These are phyloP conservation scores for Siphlonurus alternatus DNA, from an alignment of 2,888 invertebrate species.

Conservation along the genomic window DNA sequence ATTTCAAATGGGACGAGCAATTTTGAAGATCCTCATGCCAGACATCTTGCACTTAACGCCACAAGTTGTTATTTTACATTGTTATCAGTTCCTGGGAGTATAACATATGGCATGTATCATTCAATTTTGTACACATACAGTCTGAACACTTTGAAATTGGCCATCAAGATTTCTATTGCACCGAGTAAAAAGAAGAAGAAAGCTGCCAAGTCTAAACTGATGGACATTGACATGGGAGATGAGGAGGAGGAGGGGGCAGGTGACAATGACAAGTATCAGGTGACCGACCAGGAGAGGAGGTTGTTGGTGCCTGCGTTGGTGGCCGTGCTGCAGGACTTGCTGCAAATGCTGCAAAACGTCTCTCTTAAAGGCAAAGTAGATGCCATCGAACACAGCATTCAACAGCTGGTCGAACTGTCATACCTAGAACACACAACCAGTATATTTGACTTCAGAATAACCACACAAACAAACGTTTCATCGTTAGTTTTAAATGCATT, in stretches of 20 bases:
- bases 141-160: background rate
- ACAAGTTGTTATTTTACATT: background rate
- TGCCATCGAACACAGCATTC: background rate
- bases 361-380: background rate
- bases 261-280: too few relatives aligned
- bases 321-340: background rate
- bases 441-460: background rate
- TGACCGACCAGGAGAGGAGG: background rate
- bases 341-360: background rate
- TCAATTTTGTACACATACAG: background rate
- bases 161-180: background rate
- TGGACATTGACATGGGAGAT: background rate
- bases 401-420: background rate
- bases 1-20: background rate
- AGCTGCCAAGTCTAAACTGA: background rate
- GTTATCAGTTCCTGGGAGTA: background rate
- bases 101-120: background rate
- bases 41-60: background rate
- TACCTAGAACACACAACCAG: background rate
- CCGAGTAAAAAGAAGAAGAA: background rate
- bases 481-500: background rate
- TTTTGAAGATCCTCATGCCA: background rate
- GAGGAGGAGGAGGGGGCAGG: background rate
- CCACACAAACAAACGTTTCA: background rate
- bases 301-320: background rate